Evolutionary conservation across 2,797 vertebrate genomes (phyloP).

Genomic region (Anguilla pacifica): DNA sequence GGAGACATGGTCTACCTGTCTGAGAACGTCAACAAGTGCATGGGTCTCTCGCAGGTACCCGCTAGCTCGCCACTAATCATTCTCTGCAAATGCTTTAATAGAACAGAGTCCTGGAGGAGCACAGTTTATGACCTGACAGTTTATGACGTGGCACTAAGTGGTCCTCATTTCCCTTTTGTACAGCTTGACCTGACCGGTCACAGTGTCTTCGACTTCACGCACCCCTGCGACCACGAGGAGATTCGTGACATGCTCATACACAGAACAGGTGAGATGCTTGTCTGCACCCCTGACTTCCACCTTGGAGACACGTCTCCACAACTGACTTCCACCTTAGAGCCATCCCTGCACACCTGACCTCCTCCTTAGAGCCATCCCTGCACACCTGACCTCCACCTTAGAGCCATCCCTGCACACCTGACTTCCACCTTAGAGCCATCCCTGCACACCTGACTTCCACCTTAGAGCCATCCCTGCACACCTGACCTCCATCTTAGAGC

Average conservation of each 20-base stretch:
- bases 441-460: neutral
- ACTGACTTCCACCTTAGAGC: neutral
- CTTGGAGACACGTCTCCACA: neutral
- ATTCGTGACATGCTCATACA: constrained; percentile 93
- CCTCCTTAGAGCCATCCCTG: neutral
- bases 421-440: constrained; percentile 15
- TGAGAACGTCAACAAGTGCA: constrained; percentile 95
- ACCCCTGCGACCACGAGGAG: constrained; percentile 98
- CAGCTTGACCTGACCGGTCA: constrained; percentile 97
- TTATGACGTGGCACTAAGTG: neutral
- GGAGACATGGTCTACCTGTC: constrained; percentile 97
- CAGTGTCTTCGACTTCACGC: constrained; percentile 95
- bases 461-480: neutral
- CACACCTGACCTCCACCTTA: neutral
- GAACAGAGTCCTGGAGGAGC: neutral
- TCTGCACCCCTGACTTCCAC: neutral
- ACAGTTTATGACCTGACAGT: neutral
- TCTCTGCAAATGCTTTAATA: neutral
- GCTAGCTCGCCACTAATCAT: neutral
- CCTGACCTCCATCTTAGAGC: too few relatives aligned
- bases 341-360: neutral
- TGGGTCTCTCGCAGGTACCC: constrained; percentile 92
- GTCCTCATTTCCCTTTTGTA: constrained; percentile 32
- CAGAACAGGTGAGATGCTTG: constrained; percentile 82
- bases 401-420: constrained; percentile 4